These are phyloP conservation scores for Drosophila pectinifera DNA, from an alignment of 1,140 invertebrate species.

Conservation along the genomic window DNA sequence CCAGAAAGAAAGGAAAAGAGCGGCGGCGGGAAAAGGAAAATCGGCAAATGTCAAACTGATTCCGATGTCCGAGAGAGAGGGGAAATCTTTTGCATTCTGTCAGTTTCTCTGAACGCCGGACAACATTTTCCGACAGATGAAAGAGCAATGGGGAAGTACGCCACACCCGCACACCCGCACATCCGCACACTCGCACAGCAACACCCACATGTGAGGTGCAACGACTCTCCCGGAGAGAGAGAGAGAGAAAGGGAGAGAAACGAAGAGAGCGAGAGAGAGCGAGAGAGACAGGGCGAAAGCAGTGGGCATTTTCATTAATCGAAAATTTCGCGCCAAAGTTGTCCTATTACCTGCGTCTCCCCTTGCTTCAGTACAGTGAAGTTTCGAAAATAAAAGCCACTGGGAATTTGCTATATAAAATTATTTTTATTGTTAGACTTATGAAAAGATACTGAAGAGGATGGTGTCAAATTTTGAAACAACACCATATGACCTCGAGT, in stretches of 20 bases:
- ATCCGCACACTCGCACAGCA: background rate
- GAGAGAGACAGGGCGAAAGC: background rate
- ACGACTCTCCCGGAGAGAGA: background rate
- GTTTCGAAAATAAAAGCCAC: slow-evolving; percentile 28
- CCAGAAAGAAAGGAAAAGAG: background rate
- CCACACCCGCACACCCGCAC: slow-evolving; percentile 9
- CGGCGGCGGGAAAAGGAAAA: slow-evolving; percentile 11
- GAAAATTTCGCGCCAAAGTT: slow-evolving; percentile 76
- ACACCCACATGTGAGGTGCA: slow-evolving; percentile 16
- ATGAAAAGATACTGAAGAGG: background rate
- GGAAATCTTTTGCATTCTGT: slow-evolving; percentile 43
- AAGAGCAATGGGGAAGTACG: slow-evolving; percentile 64
- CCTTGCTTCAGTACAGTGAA: background rate
- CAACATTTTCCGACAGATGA: slow-evolving; percentile 60
- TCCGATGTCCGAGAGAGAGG: slow-evolving; percentile 35
- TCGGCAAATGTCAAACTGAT: slow-evolving; percentile 35
- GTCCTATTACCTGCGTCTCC: background rate
- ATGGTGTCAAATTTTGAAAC: background rate
- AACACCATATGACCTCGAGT: no score
- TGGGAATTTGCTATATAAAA: background rate
- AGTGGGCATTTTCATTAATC: slow-evolving; percentile 69
- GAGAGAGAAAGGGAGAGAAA: background rate
- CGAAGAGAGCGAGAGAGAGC: background rate
- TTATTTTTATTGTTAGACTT: no score
- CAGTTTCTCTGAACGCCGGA: slow-evolving; percentile 65